phyloP scores from a whole-genome alignment of 2,888 invertebrate genomes.

The Sinopyrophorus schimmeli region DNA sequence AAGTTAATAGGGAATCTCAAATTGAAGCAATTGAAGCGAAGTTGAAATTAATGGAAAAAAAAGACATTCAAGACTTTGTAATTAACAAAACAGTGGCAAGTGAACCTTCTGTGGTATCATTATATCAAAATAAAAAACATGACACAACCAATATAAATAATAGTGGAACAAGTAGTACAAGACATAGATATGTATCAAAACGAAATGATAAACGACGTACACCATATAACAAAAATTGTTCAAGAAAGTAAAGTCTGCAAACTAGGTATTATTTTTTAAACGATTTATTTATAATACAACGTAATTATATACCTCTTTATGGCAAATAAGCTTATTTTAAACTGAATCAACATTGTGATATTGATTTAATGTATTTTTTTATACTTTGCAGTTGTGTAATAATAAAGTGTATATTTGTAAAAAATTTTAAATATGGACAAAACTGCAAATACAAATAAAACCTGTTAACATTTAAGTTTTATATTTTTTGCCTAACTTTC shows the following conservation, averaged over 20 bases:
- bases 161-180: slow-evolving; percentile 25
- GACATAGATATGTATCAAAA: slow-evolving; percentile 33
- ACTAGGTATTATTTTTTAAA: no score
- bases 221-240: slow-evolving; percentile 36
- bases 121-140: slow-evolving; percentile 65
- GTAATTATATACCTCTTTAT: no score
- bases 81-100: slow-evolving; percentile 70
- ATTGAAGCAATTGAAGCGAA: slow-evolving; percentile 90
- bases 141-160: slow-evolving; percentile 44
- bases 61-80: slow-evolving; percentile 71
- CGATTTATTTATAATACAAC: no score
- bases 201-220: slow-evolving; percentile 39
- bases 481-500: no score
- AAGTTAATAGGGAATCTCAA: slow-evolving; percentile 75
- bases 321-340: no score
- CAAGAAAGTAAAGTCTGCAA: slow-evolving; percentile 6
- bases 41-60: slow-evolving; percentile 74
- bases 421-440: no score
- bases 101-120: slow-evolving; percentile 69
- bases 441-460: no score
- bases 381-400: no score
- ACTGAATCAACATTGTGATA: no score
- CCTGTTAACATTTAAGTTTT: no score
- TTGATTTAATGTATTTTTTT: no score
- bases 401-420: no score